Conservation (phyloP, 64 coral and sea anemone species). For the Cladopsammia gracilis region DNA sequence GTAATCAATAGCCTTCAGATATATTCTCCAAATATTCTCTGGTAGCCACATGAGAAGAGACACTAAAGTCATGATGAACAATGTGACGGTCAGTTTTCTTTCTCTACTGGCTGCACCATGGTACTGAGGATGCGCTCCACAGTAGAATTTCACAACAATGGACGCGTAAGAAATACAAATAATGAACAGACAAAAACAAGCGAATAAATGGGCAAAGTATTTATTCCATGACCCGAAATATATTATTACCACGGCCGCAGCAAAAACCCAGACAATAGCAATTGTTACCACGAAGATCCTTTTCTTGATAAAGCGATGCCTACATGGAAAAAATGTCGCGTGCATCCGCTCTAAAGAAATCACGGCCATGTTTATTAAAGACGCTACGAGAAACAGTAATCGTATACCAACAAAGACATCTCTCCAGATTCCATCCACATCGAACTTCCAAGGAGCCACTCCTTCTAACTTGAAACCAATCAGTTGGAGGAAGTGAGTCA, state of each 20-base stretch:
- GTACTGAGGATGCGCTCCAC: background rate
- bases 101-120: background rate
- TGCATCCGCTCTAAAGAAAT: background rate
- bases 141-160: background rate
- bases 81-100: background rate
- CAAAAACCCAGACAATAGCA: background rate
- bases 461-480: background rate
- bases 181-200: background rate
- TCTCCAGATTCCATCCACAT: background rate
- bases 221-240: too few relatives aligned
- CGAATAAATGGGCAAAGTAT: too few relatives aligned
- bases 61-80: background rate
- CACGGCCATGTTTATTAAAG: background rate
- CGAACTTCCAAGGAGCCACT: background rate
- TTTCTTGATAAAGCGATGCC: background rate
- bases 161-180: background rate
- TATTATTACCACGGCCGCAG: background rate
- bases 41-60: background rate
- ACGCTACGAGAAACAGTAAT: background rate
- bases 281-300: background rate
- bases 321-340: background rate
- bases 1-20: background rate
- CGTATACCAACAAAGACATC: background rate
- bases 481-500: background rate
- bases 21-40: background rate